Conservation (phyloP, 2,797 vertebrate genomes). For the Sparus aurata region DNA sequence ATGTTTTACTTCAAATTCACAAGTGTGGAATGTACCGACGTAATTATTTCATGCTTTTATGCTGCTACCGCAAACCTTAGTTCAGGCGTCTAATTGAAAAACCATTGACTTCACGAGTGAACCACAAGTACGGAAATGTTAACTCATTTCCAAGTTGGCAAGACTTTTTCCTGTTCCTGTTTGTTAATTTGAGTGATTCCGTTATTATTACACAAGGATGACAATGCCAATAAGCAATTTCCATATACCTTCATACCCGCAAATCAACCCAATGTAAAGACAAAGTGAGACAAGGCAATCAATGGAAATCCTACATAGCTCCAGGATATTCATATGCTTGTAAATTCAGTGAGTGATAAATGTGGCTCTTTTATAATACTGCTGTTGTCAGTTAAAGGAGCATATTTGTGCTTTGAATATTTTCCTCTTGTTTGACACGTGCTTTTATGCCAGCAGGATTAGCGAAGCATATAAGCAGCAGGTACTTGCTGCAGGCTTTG, state of each 20-base stretch:
- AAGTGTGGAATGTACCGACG: too few relatives aligned
- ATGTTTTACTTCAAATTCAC: too few relatives aligned
- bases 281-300: neutral
- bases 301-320: neutral
- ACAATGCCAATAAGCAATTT: neutral
- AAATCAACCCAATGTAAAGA: neutral
- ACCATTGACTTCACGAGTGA: too few relatives aligned
- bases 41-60: too few relatives aligned
- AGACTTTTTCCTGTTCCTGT: too few relatives aligned
- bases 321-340: neutral
- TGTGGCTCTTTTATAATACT: neutral
- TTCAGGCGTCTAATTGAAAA: too few relatives aligned
- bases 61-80: too few relatives aligned
- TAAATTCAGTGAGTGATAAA: neutral
- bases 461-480: slow-evolving; percentile 20
- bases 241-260: neutral
- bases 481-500: slow-evolving; percentile 19
- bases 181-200: neutral
- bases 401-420: slow-evolving; percentile 4
- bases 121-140: too few relatives aligned
- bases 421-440: slow-evolving; percentile 4
- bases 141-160: too few relatives aligned
- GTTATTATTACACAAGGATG: neutral
- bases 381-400: slow-evolving; percentile 6
- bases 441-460: slow-evolving; percentile 4